Evolutionary conservation across 2,113 vertebrate genomes (phyloP).

Genomic region (Scolopax mira): DNA sequence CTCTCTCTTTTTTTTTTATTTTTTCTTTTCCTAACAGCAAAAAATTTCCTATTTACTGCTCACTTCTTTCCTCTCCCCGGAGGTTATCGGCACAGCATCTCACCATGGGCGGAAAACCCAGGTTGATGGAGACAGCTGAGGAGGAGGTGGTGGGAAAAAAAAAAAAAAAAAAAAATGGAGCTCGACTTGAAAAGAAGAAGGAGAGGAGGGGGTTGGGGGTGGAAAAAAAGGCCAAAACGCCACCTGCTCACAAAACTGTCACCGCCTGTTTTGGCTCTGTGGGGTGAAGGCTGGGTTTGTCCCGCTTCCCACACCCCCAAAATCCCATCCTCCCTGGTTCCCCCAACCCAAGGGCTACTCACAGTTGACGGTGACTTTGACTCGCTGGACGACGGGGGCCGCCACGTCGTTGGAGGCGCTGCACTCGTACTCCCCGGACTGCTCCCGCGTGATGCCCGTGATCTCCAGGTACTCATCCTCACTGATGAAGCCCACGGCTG

Average conservation of each 20-base stretch:
- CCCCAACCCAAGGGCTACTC: constrained; percentile 61
- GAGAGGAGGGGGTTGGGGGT: no score
- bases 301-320: fast-evolving
- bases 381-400: constrained; percentile 82
- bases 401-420: constrained; percentile 92
- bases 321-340: neutral
- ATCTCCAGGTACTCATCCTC: constrained; percentile 95
- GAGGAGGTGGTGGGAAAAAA: neutral
- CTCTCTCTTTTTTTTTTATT: neutral
- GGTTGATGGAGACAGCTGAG: constrained; percentile 17
- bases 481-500: constrained; percentile 85
- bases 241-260: neutral
- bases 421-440: constrained; percentile 92
- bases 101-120: constrained; percentile 25
- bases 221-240: neutral
- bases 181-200: neutral
- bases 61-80: constrained; percentile 23
- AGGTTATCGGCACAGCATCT: constrained; percentile 35
- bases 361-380: constrained; percentile 97
- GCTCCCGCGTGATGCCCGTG: constrained; percentile 86
- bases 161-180: neutral
- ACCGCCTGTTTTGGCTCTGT: fast-evolving
- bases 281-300: neutral
- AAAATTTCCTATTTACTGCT: constrained; percentile 28
- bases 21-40: neutral